These are phyloP conservation scores for Actinia equina DNA, from an alignment of 64 coral and sea anemone species.

Conservation along the genomic window DNA sequence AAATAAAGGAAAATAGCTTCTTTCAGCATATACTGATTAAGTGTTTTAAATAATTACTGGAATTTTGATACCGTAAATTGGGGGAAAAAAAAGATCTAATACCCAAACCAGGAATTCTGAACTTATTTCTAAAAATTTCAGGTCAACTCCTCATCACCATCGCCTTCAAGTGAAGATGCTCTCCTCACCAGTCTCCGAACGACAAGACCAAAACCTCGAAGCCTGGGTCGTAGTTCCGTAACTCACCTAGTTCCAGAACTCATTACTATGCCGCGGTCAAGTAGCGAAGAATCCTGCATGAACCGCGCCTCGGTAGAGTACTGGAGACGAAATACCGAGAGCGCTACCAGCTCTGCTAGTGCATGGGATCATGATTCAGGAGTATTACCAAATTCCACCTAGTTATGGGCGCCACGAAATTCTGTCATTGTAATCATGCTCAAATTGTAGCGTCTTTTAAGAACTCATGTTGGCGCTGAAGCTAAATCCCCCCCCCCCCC, in stretches of 20 bases:
- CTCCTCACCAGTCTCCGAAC: slow-evolving; percentile 47
- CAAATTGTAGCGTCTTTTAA: too few relatives aligned
- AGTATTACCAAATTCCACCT: not conserved
- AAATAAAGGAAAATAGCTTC: too few relatives aligned
- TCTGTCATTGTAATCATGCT: too few relatives aligned
- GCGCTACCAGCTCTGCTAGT: not conserved
- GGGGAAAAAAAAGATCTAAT: too few relatives aligned
- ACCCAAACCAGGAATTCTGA: not conserved
- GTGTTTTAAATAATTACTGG: too few relatives aligned
- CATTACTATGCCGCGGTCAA: not conserved
- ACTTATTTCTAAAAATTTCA: not conserved
- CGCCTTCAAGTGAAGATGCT: slow-evolving; percentile 40
- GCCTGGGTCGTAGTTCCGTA: slow-evolving; percentile 40
- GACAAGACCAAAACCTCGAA: slow-evolving; percentile 37
- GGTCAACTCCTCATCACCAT: slow-evolving; percentile 11
- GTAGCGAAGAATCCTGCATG: slow-evolving; percentile 49
- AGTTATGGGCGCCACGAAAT: too few relatives aligned
- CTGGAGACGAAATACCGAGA: slow-evolving; percentile 57
- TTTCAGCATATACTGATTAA: too few relatives aligned
- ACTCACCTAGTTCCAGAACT: slow-evolving; percentile 11
- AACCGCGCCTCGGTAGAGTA: slow-evolving; percentile 58
- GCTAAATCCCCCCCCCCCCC: too few relatives aligned
- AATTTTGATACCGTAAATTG: too few relatives aligned
- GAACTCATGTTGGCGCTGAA: too few relatives aligned
- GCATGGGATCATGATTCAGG: not conserved